Evolutionary conservation across 2,888 invertebrate species (phyloP), one percentile per base, ranked within the genome.

Genomic region (Listrodromus nycthemerus): DNA sequence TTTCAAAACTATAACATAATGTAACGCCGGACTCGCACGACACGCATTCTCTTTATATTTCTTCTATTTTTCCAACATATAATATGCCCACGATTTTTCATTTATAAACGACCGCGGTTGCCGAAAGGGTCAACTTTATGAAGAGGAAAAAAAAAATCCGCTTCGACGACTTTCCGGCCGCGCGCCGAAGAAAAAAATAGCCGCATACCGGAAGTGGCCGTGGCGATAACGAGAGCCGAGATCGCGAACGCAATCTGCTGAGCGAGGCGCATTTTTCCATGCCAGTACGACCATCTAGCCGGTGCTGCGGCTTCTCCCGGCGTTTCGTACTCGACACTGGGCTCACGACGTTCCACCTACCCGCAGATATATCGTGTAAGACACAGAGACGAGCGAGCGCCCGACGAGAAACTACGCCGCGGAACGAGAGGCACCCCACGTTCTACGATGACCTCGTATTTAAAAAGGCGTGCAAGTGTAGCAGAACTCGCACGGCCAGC

Each of bases 171-270:
- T 65, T 74, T 65, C 63, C 65, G 75, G 63, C 30, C 21, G 21
- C 63, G 37, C 50, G 37, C 33, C 65, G 75, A 55, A 19, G 70
- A 71, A 69, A 66, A 66, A 66, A 65, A 21, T 61, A 71, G 69
- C 74, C 66, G 77, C 58, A 48, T 73, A 66, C 65, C 69, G 73
- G 71, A 80, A 71, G 65, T 82, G 27, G 61, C 48, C 82, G 76
- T 65, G 77, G 76, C 80, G 76, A 83, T 80, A 78, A 65, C 55
- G 71, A 50, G 70, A 71, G 66, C 67, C 79, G 78, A 79, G 55
- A 84, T 84, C 81, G 79, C 79, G 80, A 76, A 80, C 50, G 84
- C 81, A 84, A 84, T 74, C 78, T 82, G 85, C 81, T 70, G 73
- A 82, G 81, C 80, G 61, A 61, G 70, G 82, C 81, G 80, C 33